Evolutionary conservation across 1,140 invertebrate genomes (phyloP).

Genomic region (Ladona fulva): DNA sequence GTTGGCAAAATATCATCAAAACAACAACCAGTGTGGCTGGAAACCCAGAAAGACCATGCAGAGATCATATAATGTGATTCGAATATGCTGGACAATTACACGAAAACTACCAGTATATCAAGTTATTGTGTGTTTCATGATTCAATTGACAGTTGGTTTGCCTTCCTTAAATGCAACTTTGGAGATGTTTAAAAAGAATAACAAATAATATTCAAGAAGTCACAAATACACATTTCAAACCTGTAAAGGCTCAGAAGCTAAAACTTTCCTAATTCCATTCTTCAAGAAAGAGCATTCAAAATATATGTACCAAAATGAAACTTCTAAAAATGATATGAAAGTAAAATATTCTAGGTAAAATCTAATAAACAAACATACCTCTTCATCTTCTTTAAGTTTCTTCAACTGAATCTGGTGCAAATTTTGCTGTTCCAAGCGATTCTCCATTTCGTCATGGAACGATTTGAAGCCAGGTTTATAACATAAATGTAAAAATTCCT

Average conservation of each 20-base stretch:
- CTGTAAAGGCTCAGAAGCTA: neutral
- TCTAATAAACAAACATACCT: constrained; percentile 34
- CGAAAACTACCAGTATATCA: too few species aligned
- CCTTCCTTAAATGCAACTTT: too few species aligned
- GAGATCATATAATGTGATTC: too few species aligned
- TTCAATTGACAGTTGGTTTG: too few species aligned
- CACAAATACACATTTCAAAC: too few species aligned
- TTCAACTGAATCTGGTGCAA: constrained; percentile 48
- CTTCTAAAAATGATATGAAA: neutral
- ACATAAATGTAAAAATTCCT: constrained; percentile 57
- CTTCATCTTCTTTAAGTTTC: constrained; percentile 49
- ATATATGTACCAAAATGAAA: constrained; percentile 26
- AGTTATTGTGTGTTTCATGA: too few species aligned
- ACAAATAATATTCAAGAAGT: too few species aligned
- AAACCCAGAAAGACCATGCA: too few species aligned
- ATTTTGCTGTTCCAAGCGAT: constrained; percentile 49
- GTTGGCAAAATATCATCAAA: too few species aligned
- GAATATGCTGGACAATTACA: too few species aligned
- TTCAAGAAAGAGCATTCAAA: neutral
- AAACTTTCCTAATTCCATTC: neutral
- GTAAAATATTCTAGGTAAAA: neutral
- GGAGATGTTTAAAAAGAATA: too few species aligned
- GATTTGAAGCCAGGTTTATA: constrained; percentile 64
- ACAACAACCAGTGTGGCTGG: too few species aligned
- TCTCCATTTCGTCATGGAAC: constrained; percentile 77